Evolutionary conservation across 2,888 invertebrate genomes (phyloP).

Genomic region (Philhelius pedissequus): DNA sequence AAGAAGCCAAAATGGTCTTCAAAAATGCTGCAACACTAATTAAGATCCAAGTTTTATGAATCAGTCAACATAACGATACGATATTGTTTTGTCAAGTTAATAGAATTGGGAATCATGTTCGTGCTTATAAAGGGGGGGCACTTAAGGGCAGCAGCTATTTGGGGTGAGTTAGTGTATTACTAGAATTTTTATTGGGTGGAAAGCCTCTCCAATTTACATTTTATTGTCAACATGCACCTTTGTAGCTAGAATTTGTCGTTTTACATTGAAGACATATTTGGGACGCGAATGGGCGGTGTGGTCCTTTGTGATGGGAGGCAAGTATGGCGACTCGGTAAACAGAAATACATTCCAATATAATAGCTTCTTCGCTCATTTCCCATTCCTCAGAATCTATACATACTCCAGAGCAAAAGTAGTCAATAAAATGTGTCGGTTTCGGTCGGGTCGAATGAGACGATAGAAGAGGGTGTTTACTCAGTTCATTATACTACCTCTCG

Average conservation of each 20-base stretch:
- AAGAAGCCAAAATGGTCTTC: constrained; percentile 52
- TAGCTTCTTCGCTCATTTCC: constrained; percentile 26
- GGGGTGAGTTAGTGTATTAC: not conserved
- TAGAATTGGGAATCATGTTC: constrained; percentile 34
- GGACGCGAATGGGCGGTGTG: not conserved
- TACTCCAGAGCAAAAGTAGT: constrained; percentile 14
- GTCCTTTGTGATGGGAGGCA: constrained; percentile 10
- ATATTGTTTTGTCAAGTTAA: constrained; percentile 61
- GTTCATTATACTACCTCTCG: constrained; percentile 22
- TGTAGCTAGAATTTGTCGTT: constrained; percentile 42
- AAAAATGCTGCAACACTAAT: constrained; percentile 55
- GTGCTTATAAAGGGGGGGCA: constrained; percentile 7
- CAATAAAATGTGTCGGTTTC: constrained; percentile 26
- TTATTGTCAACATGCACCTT: constrained; percentile 39
- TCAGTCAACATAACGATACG: constrained; percentile 65
- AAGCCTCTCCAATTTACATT: not conserved
- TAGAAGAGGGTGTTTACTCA: constrained; percentile 51
- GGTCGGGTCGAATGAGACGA: not conserved
- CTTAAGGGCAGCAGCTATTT: constrained; percentile 32
- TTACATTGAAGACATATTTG: not conserved
- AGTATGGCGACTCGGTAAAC: constrained; percentile 14
- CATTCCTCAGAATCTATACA: constrained; percentile 10
- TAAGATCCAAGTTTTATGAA: constrained; percentile 58
- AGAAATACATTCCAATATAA: constrained; percentile 52
- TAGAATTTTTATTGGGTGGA: constrained; percentile 10